Percentiles rank a stretch among this genome's conserved stretches.
phyloP scores from a whole-genome alignment of 1,140 invertebrate genomes.

The Radopholus similis region DNA sequence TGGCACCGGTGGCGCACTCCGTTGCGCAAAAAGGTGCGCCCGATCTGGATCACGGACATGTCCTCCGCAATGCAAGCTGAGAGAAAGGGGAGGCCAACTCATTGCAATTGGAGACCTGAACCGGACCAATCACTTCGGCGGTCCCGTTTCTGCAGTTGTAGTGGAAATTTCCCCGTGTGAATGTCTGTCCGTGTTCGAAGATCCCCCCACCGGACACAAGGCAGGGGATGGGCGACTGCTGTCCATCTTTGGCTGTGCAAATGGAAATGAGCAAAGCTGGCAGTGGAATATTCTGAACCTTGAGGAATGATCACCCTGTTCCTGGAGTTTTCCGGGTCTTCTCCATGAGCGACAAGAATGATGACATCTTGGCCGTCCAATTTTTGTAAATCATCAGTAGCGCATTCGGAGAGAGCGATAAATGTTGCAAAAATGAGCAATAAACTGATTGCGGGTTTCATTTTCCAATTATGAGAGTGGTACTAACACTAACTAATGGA shows the following conservation, averaged over 20 bases:
- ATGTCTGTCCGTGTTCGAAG: conserved; percentile 58
- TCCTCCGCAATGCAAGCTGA: conserved; percentile 57
- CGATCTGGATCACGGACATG: conserved; percentile 57
- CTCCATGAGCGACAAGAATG: conserved; percentile 51
- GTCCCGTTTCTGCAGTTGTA: conserved; percentile 57
- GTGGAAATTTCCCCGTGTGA: conserved; percentile 59
- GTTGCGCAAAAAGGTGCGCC: conserved; percentile 50
- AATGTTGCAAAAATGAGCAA: neutral
- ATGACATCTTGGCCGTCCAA: conserved; percentile 27
- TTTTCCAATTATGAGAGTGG: neutral
- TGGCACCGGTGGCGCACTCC: conserved; percentile 51
- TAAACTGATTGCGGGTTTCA: neutral
- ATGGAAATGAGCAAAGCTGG: neutral
- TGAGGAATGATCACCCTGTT: conserved; percentile 55
- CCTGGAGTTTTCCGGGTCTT: conserved; percentile 44
- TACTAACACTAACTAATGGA: neutral
- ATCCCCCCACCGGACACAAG: conserved; percentile 48
- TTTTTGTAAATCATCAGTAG: neutral
- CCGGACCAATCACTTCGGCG: conserved; percentile 57
- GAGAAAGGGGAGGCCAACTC: neutral
- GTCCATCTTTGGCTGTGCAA: conserved; percentile 1
- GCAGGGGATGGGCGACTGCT: conserved; percentile 48
- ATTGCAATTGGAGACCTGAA: neutral
- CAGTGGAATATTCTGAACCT: conserved; percentile 1
- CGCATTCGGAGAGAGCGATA: neutral